These are phyloP conservation scores for Chymomyza caudatula DNA, from an alignment of 2,888 invertebrate genomes.

Conservation along the genomic window DNA sequence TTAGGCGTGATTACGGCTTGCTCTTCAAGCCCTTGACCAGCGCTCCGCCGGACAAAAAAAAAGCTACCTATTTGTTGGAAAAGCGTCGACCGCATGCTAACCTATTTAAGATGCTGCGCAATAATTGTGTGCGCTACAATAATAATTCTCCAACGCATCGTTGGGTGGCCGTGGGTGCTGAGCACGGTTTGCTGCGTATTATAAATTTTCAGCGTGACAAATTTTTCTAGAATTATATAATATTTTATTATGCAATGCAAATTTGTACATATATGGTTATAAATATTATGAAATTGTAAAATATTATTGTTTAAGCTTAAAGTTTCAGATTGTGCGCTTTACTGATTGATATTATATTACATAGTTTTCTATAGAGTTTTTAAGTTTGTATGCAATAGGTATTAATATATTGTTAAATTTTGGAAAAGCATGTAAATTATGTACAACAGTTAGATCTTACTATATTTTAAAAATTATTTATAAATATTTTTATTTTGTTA, in stretches of 20 bases:
- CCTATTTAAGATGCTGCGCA: conserved; percentile 52
- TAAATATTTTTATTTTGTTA: neutral
- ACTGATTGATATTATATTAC: too few relatives aligned
- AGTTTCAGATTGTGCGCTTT: too few relatives aligned
- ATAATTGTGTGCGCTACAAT: conserved; percentile 73
- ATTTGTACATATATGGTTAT: neutral
- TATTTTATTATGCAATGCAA: too few relatives aligned
- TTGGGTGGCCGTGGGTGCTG: conserved; percentile 73
- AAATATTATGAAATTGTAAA: neutral
- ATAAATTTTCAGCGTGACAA: conserved; percentile 42
- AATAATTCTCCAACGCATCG: conserved; percentile 56
- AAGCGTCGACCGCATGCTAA: conserved; percentile 47
- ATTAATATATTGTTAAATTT: too few relatives aligned
- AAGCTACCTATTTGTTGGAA: conserved; percentile 23
- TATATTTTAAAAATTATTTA: neutral
- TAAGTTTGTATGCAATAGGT: too few relatives aligned
- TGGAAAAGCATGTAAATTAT: too few relatives aligned
- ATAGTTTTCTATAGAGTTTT: too few relatives aligned
- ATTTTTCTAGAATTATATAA: conserved; percentile 15
- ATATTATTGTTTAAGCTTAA: too few relatives aligned
- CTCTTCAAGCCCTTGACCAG: conserved; percentile 53
- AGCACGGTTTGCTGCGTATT: conserved; percentile 74
- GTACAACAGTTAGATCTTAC: neutral
- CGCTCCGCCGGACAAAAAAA: conserved; percentile 31
- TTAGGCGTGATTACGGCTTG: conserved; percentile 69